Evolutionary conservation across 2,888 invertebrate species (phyloP), one percentile per base, ranked within the genome.

Genomic region (Schizaphis graminum): DNA sequence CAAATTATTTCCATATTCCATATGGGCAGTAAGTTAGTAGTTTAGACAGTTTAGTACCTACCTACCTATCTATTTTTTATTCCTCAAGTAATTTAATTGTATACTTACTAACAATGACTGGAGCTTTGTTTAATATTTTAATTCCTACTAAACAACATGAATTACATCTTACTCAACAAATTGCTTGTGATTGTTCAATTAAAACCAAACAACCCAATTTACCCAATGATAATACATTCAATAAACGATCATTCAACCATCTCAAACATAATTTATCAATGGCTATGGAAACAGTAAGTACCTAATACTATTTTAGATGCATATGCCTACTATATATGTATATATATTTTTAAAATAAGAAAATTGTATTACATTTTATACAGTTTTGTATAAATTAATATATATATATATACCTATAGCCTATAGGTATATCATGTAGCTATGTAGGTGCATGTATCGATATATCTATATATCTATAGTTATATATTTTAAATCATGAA

Each of bases 271-370:
- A 35, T 89, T 77, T 56, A 41, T 35, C 61, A 56, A 85, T 94
- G 47, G 53, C 91, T 53, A 94, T 94, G 94, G 92, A 91, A 94
- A 94, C 92, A 89, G 94, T 94, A 49, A 89, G 94, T 94, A 41
- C 28, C 85, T 41, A 61, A 44, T 26, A 85, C 28, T 28, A 86
- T 49, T 47, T 49, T 21, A 77, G 21, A 35, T 35, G 21, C n/a
- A 77, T n/a, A 13, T n/a, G 49, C 47, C 85, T 44, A 86, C 3
- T 28, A n/a, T 44, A 44, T 44, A 44, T 85, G 8, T 35, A 77
- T 35, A 77, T 35, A 0, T 67, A 28, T n/a, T 53, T 53, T 21
- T 53, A 16, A 53, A 53, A 53, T 53, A 53, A 53, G 21, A 53
- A 53, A 53, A 53, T 11, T 1, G 3, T 53, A 53, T 53, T 21